These are phyloP conservation scores for Rhinopomastus cyanomelas DNA, from an alignment of 2,113 vertebrate genomes.

Conservation along the genomic window DNA sequence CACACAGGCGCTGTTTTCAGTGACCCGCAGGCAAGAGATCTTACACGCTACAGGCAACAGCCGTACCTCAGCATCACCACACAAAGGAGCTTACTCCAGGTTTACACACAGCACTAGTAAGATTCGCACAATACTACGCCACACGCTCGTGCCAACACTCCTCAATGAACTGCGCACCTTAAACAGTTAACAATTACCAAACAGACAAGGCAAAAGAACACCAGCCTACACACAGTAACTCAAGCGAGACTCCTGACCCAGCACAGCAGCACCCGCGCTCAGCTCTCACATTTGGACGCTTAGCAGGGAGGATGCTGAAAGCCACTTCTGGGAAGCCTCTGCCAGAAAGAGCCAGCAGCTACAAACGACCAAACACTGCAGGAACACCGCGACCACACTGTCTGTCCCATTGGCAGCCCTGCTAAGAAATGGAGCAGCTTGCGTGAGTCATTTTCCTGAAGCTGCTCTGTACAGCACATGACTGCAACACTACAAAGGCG, in stretches of 20 bases:
- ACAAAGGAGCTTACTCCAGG: conserved; percentile 3
- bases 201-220: background rate
- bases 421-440: background rate
- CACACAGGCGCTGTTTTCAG: background rate
- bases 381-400: background rate
- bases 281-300: background rate
- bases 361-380: background rate
- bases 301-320: background rate
- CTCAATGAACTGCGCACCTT: background rate
- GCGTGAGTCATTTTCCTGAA: conserved; percentile 32
- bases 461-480: conserved; percentile 43
- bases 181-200: background rate
- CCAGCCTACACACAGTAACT: background rate
- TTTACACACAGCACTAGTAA: background rate
- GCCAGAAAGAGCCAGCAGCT: background rate
- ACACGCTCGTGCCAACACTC: background rate
- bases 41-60: background rate
- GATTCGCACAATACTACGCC: background rate
- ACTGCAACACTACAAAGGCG: conserved; percentile 34
- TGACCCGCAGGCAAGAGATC: background rate
- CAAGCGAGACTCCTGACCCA: background rate
- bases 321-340: background rate
- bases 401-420: background rate
- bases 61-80: background rate
- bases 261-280: background rate